Percentiles rank a stretch among this genome's conserved stretches.
Conservation (phyloP, 2,797 vertebrate species). For the Acestrorhynchus altus region DNA sequence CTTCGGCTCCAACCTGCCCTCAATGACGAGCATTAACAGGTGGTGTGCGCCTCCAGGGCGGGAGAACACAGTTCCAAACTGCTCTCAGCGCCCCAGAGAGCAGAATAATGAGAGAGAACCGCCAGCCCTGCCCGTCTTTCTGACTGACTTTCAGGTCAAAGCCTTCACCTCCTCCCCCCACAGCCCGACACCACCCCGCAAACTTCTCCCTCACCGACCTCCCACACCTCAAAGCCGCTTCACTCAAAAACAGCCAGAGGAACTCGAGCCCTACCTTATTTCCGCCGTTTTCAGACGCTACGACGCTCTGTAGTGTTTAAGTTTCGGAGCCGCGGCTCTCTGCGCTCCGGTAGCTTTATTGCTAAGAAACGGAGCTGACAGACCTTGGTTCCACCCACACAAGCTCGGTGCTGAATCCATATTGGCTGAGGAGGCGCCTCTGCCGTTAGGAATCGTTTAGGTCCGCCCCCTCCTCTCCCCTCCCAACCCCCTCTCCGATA, state of each 20-base stretch:
- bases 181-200: constrained; percentile 43
- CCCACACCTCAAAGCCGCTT: too few relatives aligned
- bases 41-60: constrained; percentile 11
- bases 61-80: neutral
- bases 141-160: constrained; percentile 45
- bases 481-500: too few relatives aligned
- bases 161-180: constrained; percentile 71
- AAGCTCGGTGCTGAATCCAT: constrained; percentile 37
- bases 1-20: too few relatives aligned
- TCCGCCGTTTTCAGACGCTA: constrained; percentile 1
- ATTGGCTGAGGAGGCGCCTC: constrained; percentile 58
- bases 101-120: neutral
- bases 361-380: constrained; percentile 70
- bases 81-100: neutral
- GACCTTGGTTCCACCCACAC: constrained; percentile 70
- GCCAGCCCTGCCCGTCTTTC: neutral
- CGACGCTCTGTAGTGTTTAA: constrained; percentile 57
- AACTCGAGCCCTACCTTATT: too few relatives aligned
- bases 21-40: constrained; percentile 33
- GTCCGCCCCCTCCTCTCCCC: constrained; percentile 69
- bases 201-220: constrained; percentile 44
- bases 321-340: constrained; percentile 63
- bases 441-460: constrained; percentile 53
- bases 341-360: constrained; percentile 51
- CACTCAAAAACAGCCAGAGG: too few relatives aligned